Percentiles rank a stretch among this genome's conserved stretches.
These are phyloP conservation scores for Poecilia gillii DNA, from an alignment of 2,797 vertebrate genomes.

Conservation along the genomic window DNA sequence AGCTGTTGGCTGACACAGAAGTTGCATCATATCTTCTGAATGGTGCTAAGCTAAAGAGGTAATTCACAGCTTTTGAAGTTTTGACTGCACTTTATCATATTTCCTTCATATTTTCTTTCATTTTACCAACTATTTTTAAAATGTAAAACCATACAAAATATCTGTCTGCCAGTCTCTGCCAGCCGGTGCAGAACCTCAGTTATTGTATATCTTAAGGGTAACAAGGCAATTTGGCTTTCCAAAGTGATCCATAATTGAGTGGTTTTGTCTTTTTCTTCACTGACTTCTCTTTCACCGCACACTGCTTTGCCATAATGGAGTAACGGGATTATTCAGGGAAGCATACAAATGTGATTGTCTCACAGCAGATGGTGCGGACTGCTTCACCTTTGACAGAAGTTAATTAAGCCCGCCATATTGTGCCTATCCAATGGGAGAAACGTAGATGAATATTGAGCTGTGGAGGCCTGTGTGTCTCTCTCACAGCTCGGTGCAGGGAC, in stretches of 20 bases:
- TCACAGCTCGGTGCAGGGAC: constrained; percentile 88
- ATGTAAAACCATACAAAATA: neutral
- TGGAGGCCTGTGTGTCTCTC: constrained; percentile 90
- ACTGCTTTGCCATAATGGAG: constrained; percentile 77
- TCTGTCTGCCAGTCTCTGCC: neutral
- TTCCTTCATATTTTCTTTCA: no score
- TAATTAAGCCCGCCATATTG: constrained; percentile 99
- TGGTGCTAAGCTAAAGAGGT: neutral
- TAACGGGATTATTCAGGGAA: constrained; percentile 97
- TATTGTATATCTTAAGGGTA: neutral
- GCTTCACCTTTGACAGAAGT: constrained; percentile 99
- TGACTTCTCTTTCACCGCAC: constrained; percentile 49
- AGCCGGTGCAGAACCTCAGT: neutral
- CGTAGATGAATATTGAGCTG: constrained; percentile 99
- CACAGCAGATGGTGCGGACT: constrained; percentile 99
- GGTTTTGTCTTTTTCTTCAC: constrained; percentile 76
- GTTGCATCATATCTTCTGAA: no score
- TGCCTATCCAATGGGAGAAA: constrained; percentile 96
- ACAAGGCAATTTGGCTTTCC: constrained; percentile 23
- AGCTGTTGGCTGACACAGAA: no score
- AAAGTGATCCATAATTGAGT: constrained; percentile 76
- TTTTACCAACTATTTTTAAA: no score
- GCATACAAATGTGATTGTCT: constrained; percentile 98
- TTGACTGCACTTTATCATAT: neutral
- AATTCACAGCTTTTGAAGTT: neutral